These are phyloP conservation scores for Hydrochoerus hydrochaeris DNA, from an alignment of 2,113 vertebrate species.

Conservation along the genomic window DNA sequence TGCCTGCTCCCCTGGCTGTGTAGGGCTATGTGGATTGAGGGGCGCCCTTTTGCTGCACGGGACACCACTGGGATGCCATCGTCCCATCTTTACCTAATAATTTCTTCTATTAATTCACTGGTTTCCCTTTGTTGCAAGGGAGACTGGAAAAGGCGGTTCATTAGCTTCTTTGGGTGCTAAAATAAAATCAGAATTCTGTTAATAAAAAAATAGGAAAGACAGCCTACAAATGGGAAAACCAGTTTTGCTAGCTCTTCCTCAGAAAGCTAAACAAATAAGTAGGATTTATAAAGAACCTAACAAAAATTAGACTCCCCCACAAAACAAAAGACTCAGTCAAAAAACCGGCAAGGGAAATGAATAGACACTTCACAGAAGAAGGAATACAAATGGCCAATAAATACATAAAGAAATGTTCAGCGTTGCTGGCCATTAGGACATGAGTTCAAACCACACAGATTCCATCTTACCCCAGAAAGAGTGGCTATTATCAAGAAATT, in stretches of 20 bases:
- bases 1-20: accelerated
- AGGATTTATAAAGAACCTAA: not conserved
- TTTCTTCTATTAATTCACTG: not conserved
- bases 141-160: not conserved
- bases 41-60: accelerated
- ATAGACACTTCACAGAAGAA: not conserved
- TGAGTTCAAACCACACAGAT: not conserved
- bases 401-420: not conserved
- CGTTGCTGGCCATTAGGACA: not conserved
- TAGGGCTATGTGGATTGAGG: accelerated
- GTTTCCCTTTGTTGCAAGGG: not conserved
- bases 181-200: not conserved
- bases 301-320: not conserved
- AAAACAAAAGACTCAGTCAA: not conserved
- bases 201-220: not conserved
- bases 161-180: not conserved
- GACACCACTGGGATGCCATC: not conserved
- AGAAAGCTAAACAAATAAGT: not conserved
- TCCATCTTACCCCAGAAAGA: not conserved
- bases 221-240: not conserved
- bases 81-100: not conserved
- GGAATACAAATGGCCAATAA: not conserved
- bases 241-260: not conserved
- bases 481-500: not conserved
- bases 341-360: not conserved